Evolutionary conservation across 2,797 vertebrate species (phyloP).

Genomic region (Arctocebus calabarensis): DNA sequence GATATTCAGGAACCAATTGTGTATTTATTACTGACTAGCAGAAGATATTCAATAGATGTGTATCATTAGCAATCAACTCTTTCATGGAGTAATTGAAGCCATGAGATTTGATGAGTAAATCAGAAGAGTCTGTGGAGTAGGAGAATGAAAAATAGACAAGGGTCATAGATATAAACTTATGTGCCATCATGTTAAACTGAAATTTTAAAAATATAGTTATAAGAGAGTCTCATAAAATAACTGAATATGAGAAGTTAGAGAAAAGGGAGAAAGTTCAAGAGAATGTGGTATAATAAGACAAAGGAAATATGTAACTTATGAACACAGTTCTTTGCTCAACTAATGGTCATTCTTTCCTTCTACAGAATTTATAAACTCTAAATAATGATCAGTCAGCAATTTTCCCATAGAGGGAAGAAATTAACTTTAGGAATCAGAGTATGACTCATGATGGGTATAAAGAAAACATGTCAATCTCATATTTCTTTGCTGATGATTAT

Average conservation of each 20-base stretch:
- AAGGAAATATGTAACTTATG: neutral
- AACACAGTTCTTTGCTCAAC: neutral
- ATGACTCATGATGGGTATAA: neutral
- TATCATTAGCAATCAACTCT: neutral
- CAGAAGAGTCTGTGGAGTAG: neutral
- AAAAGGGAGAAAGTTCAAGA: constrained; percentile 23
- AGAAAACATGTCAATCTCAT: neutral
- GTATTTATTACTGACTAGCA: neutral
- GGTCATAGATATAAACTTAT: neutral
- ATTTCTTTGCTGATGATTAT: neutral
- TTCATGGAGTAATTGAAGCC: neutral
- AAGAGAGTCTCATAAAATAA: neutral
- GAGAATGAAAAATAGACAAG: neutral
- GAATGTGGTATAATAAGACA: constrained; percentile 4
- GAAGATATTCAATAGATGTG: neutral
- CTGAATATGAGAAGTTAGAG: neutral
- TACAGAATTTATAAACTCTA: neutral
- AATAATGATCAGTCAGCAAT: constrained; percentile 84
- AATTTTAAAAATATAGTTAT: neutral
- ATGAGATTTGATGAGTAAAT: neutral
- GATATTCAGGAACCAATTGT: neutral
- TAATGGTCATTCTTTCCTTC: neutral
- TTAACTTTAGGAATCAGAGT: neutral
- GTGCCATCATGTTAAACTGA: too few species aligned
- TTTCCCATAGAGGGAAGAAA: constrained; percentile 89